These are phyloP conservation scores for Propithecus perrieri DNA, from an alignment of 2,797 vertebrate genomes.

Conservation along the genomic window DNA sequence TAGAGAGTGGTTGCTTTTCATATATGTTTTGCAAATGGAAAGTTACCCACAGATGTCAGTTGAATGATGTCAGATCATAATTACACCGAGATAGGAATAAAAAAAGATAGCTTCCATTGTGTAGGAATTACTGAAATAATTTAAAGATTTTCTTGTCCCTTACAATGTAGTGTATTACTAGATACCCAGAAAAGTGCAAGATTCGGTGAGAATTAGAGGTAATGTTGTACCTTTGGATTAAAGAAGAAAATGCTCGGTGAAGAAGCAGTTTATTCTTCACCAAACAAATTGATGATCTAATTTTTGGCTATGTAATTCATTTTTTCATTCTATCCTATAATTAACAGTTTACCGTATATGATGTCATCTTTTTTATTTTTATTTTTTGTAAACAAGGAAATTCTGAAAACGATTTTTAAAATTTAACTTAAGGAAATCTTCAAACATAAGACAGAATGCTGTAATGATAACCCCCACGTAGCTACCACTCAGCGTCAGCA, in stretches of 20 bases:
- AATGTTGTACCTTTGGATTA: not conserved
- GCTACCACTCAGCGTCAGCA: not conserved
- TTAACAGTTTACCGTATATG: not conserved
- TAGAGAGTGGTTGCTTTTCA: not conserved
- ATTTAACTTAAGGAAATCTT: not conserved
- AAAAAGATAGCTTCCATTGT: not conserved
- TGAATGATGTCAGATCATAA: slow-evolving; percentile 16
- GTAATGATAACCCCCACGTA: not conserved
- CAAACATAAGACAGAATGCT: not conserved
- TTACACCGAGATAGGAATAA: not conserved
- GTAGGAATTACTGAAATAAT: not conserved
- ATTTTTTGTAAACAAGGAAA: not conserved
- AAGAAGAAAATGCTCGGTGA: not conserved
- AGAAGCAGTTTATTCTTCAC: not conserved
- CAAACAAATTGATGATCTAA: not conserved
- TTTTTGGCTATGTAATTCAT: not conserved
- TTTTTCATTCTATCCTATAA: not conserved
- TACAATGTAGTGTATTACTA: not conserved
- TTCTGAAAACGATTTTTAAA: not conserved
- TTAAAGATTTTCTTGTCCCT: not conserved
- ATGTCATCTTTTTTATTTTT: not conserved
- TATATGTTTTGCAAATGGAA: slow-evolving; percentile 29
- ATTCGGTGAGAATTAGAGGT: not conserved
- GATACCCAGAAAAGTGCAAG: not conserved
- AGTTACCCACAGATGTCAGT: not conserved